Conservation (phyloP, 1,140 invertebrate genomes). For the Rhizoglyphus robini region DNA sequence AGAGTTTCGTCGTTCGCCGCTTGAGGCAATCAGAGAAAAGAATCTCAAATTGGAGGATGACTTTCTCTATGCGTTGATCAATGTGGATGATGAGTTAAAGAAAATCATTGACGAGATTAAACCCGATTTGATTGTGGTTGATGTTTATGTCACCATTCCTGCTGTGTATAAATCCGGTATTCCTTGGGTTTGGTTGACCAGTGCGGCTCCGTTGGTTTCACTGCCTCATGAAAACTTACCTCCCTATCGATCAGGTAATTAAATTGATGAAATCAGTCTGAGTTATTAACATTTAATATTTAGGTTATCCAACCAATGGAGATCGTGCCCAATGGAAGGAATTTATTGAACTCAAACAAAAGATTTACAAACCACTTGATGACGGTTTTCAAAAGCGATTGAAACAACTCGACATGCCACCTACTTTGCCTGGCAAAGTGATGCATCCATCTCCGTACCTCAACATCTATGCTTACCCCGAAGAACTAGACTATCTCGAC, state of each 20-base stretch:
- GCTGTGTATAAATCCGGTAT: slow-evolving; percentile 2
- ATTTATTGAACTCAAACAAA: neutral
- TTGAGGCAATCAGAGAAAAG: neutral
- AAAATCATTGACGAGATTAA: neutral
- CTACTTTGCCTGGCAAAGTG: neutral
- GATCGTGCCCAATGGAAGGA: neutral
- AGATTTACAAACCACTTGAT: neutral
- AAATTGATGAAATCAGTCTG: neutral
- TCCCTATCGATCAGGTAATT: neutral
- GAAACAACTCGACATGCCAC: neutral
- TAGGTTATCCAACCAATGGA: slow-evolving; percentile 6
- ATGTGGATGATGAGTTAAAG: slow-evolving; percentile 1
- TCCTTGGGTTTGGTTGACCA: neutral
- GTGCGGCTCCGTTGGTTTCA: neutral
- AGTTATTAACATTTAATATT: neutral
- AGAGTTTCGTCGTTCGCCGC: neutral
- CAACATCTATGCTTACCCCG: slow-evolving; percentile 20
- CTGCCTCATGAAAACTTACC: neutral
- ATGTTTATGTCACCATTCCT: slow-evolving; percentile 9
- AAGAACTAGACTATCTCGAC: slow-evolving; percentile 12
- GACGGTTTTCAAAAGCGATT: neutral
- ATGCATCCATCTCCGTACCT: slow-evolving; percentile 17
- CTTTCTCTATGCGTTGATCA: neutral
- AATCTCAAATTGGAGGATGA: neutral
- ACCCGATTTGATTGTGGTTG: slow-evolving; percentile 20